Conservation (phyloP, 2,797 vertebrate genomes). For the Falco berigora region DNA sequence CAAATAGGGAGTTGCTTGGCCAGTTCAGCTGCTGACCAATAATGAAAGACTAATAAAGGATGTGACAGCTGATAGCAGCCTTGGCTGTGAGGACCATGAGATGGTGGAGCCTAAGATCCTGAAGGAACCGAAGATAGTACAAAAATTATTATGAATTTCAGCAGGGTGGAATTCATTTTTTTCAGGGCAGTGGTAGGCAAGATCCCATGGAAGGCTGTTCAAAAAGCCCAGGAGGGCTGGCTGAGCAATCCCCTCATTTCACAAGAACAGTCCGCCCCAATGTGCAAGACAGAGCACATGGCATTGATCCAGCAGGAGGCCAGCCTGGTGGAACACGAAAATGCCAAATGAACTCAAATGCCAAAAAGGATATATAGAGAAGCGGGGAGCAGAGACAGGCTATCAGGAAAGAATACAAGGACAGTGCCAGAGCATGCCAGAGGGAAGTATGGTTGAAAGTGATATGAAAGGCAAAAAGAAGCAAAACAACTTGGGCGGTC, state of each 20-base stretch:
- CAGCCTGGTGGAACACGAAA: not conserved
- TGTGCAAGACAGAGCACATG: fast-evolving
- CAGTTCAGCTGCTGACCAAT: not conserved
- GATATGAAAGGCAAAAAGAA: not conserved
- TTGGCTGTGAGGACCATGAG: not conserved
- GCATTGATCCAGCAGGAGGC: fast-evolving
- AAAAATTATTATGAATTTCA: not conserved
- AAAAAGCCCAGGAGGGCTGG: not conserved
- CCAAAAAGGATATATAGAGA: not conserved
- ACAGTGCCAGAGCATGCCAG: not conserved
- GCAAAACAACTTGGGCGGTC: not conserved
- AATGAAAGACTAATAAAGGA: not conserved
- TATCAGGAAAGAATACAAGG: not conserved
- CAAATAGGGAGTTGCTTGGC: not conserved
- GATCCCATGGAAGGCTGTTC: not conserved
- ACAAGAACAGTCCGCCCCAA: not conserved
- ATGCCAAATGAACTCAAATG: not conserved
- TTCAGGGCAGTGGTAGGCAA: not conserved
- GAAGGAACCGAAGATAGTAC: not conserved
- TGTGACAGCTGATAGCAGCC: not conserved
- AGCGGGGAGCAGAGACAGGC: not conserved
- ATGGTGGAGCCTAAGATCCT: not conserved
- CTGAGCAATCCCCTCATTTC: not conserved
- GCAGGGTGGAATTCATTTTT: not conserved
- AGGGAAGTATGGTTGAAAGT: not conserved